A percentile compares a stretch with the other conserved stretches of the same genome.
Evolutionary conservation across 2,113 vertebrate genomes (phyloP).

Genomic region (Chlorodrepanis virens): DNA sequence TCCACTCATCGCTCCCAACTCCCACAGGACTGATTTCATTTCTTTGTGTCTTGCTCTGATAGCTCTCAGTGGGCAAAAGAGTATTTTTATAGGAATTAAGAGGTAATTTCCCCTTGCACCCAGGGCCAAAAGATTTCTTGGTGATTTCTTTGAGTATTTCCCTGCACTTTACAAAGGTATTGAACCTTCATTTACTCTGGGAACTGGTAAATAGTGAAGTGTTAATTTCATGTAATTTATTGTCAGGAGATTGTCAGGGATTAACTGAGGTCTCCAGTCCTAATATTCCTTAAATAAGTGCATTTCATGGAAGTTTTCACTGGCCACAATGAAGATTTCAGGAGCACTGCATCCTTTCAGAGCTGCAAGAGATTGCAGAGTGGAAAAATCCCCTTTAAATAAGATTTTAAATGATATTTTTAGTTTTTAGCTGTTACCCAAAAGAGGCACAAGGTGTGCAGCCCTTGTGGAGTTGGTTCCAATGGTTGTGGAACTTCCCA

Average conservation of each 20-base stretch:
- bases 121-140: background rate
- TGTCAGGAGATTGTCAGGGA: background rate
- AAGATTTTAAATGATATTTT: background rate
- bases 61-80: background rate
- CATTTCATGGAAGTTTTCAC: background rate
- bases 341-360: background rate
- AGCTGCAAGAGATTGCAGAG: background rate
- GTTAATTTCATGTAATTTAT: background rate
- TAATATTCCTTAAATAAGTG: background rate
- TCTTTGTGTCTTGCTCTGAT: background rate
- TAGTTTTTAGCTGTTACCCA: fast-evolving
- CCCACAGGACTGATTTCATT: background rate
- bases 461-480: background rate
- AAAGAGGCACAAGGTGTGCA: background rate
- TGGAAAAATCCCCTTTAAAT: background rate
- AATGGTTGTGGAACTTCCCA: background rate
- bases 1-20: fast-evolving
- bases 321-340: background rate
- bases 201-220: background rate
- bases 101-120: background rate
- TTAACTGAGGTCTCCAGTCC: background rate
- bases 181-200: background rate
- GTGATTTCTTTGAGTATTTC: background rate
- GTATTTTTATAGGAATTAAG: background rate
- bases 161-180: background rate